phyloP scores from a whole-genome alignment of 2,113 vertebrate genomes.

The Nothoprocta pentlandii region DNA sequence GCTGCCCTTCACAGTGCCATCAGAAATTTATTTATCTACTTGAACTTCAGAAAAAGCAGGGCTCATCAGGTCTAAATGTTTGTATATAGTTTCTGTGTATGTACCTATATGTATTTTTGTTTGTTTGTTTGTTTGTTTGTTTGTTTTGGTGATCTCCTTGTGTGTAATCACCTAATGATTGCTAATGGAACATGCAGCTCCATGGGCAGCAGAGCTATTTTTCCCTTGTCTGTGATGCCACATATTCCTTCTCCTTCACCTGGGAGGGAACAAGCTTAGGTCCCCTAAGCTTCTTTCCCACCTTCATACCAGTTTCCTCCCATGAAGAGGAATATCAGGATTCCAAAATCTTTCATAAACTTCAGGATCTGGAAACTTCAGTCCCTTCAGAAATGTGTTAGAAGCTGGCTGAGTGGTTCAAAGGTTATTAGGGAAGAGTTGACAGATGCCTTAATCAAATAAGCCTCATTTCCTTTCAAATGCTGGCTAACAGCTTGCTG shows the following conservation, averaged over 20 bases:
- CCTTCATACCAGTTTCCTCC: background rate
- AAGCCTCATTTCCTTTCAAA: constrained; percentile 49
- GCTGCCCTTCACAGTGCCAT: background rate
- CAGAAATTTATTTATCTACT: background rate
- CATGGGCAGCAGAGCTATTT: background rate
- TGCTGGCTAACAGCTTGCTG: constrained; percentile 37
- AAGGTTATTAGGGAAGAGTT: constrained; percentile 32
- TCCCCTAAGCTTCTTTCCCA: background rate
- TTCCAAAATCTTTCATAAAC: background rate
- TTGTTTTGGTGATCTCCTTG: background rate
- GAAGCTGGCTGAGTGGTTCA: constrained; percentile 21
- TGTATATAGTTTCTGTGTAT: background rate
- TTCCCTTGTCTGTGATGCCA: background rate
- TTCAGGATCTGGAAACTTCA: background rate
- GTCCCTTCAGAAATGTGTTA: background rate
- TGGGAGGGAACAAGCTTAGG: background rate
- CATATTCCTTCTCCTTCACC: background rate
- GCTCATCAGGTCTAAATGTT: background rate
- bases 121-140: background rate
- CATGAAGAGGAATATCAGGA: background rate
- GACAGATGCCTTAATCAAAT: constrained; percentile 39
- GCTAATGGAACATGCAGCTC: background rate
- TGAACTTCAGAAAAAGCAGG: background rate
- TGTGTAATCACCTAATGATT: no score
- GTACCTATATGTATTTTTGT: background rate